Conservation (phyloP, 2,888 invertebrate species). For the Pelosia muscerda region DNA sequence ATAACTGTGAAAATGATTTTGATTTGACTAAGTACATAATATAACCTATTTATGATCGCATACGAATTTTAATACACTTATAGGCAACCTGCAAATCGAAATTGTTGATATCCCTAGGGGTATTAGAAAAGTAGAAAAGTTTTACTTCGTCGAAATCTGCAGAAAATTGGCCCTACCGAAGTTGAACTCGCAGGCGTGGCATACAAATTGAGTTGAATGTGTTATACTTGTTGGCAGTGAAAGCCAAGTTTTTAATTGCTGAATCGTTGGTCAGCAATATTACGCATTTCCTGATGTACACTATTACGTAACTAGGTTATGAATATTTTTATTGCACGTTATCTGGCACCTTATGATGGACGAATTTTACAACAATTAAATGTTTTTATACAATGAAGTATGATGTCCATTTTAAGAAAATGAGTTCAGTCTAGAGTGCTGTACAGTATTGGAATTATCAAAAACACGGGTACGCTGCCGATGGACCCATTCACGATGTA, state of each 20-base stretch:
- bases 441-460: no score
- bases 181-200: slow-evolving; percentile 36
- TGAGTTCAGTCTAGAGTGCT: no score
- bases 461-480: no score
- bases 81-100: slow-evolving; percentile 29
- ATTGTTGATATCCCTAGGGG: slow-evolving; percentile 40
- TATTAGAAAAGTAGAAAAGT: slow-evolving; percentile 54
- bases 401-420: no score
- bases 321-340: neutral
- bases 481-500: no score
- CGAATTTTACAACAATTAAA: neutral
- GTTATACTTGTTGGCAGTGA: slow-evolving; percentile 22
- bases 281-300: neutral
- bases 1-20: neutral
- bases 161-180: slow-evolving; percentile 51
- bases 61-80: slow-evolving; percentile 21
- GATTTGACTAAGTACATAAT: neutral
- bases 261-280: neutral
- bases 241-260: slow-evolving; percentile 33
- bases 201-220: slow-evolving; percentile 48
- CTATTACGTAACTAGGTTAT: neutral
- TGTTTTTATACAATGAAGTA: neutral
- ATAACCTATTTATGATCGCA: neutral
- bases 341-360: no score
- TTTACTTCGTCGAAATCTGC: slow-evolving; percentile 47